A percentile compares a stretch with the other conserved stretches of the same genome.
phyloP scores from a whole-genome alignment of 2,888 invertebrate species.

The Sclerodermus sp. region DNA sequence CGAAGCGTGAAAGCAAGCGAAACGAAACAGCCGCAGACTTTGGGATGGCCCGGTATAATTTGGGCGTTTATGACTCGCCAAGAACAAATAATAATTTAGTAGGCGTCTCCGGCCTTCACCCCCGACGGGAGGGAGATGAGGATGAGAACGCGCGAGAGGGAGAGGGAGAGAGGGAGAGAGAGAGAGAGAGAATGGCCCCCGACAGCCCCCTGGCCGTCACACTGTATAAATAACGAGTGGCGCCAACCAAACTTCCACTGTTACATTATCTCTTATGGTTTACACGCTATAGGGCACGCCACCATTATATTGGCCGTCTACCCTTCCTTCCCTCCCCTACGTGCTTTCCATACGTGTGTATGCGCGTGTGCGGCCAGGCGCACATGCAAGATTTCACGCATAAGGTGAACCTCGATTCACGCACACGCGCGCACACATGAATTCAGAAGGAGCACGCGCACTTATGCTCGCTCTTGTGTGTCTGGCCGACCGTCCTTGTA shows the following conservation, averaged over 20 bases:
- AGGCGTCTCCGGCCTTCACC: conserved; percentile 47
- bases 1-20: background rate
- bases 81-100: conserved; percentile 58
- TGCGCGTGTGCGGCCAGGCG: conserved; percentile 8
- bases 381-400: background rate
- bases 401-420: too few species aligned
- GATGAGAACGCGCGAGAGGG: background rate
- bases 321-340: background rate
- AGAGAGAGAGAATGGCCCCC: background rate
- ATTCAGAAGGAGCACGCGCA: background rate
- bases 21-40: conserved; percentile 11
- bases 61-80: conserved; percentile 55
- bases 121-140: conserved; percentile 17
- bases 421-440: conserved; percentile 7
- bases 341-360: background rate
- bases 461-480: background rate
- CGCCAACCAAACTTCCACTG: conserved; percentile 52
- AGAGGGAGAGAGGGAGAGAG: background rate
- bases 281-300: conserved; percentile 28
- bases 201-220: conserved; percentile 18
- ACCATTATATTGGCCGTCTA: conserved; percentile 5
- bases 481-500: background rate
- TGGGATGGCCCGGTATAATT: conserved; percentile 53
- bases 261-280: conserved; percentile 42
- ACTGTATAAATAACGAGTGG: conserved; percentile 56